A percentile compares a stretch with the other conserved stretches of the same genome.
phyloP scores from a whole-genome alignment of 2,797 vertebrate species.

The Chrosomus eos region DNA sequence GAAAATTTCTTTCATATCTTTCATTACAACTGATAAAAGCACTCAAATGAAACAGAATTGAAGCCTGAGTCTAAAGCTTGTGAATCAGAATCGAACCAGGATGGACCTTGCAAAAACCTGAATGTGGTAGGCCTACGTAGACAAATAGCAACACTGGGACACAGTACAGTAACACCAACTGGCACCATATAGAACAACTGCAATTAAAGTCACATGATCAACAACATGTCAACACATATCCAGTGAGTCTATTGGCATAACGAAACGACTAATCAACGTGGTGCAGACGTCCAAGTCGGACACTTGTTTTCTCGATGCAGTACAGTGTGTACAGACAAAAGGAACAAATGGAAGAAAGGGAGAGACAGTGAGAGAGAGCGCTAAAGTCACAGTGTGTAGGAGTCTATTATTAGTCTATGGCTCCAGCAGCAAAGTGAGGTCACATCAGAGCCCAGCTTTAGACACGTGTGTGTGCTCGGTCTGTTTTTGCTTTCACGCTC shows the following conservation, averaged over 20 bases:
- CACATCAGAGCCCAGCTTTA: slow-evolving; percentile 45
- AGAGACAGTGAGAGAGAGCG: slow-evolving; percentile 18
- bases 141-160: neutral
- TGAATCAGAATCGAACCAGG: neutral
- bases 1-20: neutral
- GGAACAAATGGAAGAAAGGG: slow-evolving; percentile 24
- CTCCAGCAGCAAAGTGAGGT: slow-evolving; percentile 52
- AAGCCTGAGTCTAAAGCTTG: neutral
- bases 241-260: neutral
- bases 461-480: slow-evolving; percentile 44
- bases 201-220: neutral
- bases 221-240: neutral
- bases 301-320: slow-evolving; percentile 51
- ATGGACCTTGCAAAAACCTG: neutral
- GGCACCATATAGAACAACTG: neutral
- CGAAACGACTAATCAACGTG: neutral
- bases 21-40: neutral
- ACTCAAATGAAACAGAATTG: neutral
- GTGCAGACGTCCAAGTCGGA: neutral
- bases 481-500: slow-evolving; percentile 44
- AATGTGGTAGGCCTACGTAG: neutral
- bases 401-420: slow-evolving; percentile 50
- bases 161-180: neutral
- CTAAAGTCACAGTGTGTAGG: slow-evolving; percentile 34
- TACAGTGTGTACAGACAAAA: slow-evolving; percentile 51